Conservation (phyloP, 1,140 invertebrate species). For the Orchesella cincta region DNA sequence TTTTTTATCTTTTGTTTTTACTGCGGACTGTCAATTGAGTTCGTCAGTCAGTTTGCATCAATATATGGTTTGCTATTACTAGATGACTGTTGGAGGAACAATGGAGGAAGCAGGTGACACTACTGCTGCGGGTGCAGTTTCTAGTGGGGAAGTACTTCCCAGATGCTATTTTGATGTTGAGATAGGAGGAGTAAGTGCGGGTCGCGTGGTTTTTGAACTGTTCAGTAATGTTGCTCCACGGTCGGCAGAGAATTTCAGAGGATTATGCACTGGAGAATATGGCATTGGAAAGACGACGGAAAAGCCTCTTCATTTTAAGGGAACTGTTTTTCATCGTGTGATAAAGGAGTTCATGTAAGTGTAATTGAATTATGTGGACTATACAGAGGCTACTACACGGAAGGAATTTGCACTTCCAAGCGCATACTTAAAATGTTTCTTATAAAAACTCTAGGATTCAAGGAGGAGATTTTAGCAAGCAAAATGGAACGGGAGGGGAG, state of each 20-base stretch:
- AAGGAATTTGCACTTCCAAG: slow-evolving; percentile 51
- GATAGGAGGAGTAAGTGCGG: slow-evolving; percentile 81
- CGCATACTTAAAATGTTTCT: background rate
- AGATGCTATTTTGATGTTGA: slow-evolving; percentile 72
- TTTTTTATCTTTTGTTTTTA: background rate
- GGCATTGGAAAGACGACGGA: slow-evolving; percentile 71
- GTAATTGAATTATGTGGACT: too few relatives aligned
- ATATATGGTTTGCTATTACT: too few relatives aligned
- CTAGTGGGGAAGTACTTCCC: background rate
- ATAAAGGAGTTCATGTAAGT: slow-evolving; percentile 84
- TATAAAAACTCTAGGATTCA: slow-evolving; percentile 61
- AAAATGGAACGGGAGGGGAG: slow-evolving; percentile 87
- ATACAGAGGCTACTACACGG: too few relatives aligned
- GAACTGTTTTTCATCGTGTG: slow-evolving; percentile 77
- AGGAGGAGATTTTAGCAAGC: slow-evolving; percentile 82
- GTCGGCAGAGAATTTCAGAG: slow-evolving; percentile 91
- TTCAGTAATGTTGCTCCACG: slow-evolving; percentile 90
- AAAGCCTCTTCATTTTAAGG: slow-evolving; percentile 74
- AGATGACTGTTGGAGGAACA: slow-evolving; percentile 9
- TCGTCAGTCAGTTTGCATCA: too few relatives aligned
- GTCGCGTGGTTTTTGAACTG: slow-evolving; percentile 90
- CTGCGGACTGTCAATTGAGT: too few relatives aligned
- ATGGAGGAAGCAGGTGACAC: background rate
- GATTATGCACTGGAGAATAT: slow-evolving; percentile 86
- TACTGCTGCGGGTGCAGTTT: background rate